Conservation (phyloP, 2,888 invertebrate genomes). For the Torymus tubicola region DNA sequence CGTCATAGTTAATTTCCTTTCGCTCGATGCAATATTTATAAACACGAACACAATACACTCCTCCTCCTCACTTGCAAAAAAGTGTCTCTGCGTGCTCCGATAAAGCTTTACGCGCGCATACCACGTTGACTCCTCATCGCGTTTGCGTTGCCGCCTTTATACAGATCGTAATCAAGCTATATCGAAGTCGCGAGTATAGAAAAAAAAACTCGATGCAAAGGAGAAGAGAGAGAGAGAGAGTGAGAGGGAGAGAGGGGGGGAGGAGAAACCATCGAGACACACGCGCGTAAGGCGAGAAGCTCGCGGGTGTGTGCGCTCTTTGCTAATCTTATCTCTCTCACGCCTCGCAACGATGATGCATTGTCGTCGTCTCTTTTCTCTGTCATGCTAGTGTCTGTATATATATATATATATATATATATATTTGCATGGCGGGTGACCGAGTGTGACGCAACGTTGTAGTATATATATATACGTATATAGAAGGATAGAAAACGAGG, state of each 20-base stretch:
- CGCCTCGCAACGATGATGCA: conserved; percentile 8
- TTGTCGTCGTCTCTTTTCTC: conserved; percentile 4
- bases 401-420: too few species aligned
- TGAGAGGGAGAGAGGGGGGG: conserved; percentile 8
- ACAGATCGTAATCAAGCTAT: conserved; percentile 15
- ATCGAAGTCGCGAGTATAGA: too few species aligned
- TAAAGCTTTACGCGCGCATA: conserved; percentile 8
- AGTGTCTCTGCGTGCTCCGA: background rate
- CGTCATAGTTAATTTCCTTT: background rate
- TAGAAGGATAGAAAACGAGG: too few species aligned
- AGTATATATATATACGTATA: too few species aligned
- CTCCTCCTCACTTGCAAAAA: too few species aligned
- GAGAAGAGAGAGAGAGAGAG: background rate
- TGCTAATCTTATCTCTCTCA: conserved; percentile 40
- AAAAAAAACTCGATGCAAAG: background rate
- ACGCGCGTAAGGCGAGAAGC: conserved; percentile 42
- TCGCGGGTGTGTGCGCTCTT: too few species aligned
- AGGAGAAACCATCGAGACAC: background rate
- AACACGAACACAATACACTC: conserved; percentile 1
- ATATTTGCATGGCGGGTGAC: conserved; percentile 8
- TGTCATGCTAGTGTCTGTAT: background rate
- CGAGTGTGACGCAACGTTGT: conserved; percentile 6
- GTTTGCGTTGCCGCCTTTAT: background rate
- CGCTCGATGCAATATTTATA: conserved; percentile 37
- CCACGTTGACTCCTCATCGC: conserved; percentile 9